A percentile compares a stretch with the other conserved stretches of the same genome.
Evolutionary conservation across 2,113 vertebrate species (phyloP).

Genomic region (Tetrao urogallus): DNA sequence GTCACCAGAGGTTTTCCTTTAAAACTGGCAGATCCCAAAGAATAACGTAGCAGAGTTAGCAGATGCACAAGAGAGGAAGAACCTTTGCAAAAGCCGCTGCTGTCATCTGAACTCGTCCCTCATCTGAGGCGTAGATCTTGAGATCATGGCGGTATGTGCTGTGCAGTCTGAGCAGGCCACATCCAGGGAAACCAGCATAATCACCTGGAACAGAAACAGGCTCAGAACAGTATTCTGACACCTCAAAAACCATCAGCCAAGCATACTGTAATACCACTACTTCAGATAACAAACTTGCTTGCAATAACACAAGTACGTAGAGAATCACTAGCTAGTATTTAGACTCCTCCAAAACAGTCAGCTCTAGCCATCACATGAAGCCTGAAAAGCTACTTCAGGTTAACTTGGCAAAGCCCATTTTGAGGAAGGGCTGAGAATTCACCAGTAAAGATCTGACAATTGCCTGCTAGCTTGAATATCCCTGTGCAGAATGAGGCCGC

Average conservation of each 20-base stretch:
- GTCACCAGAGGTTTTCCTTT: neutral
- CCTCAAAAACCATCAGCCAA: neutral
- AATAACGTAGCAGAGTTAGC: neutral
- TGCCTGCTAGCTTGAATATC: neutral
- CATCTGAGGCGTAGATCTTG: conserved; percentile 98
- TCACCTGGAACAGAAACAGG: conserved; percentile 82
- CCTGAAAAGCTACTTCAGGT: neutral
- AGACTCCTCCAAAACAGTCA: neutral
- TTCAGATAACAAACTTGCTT: neutral
- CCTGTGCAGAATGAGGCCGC: neutral
- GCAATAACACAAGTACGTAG: neutral
- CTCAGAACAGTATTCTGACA: neutral
- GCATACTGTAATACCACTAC: neutral
- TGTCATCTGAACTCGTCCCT: conserved; percentile 98
- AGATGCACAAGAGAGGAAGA: neutral
- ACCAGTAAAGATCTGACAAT: neutral
- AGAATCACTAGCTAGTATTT: neutral
- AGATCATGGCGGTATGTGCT: conserved; percentile 98
- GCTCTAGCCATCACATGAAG: neutral
- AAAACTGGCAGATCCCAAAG: neutral
- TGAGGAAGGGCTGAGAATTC: neutral
- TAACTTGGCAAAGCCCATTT: neutral
- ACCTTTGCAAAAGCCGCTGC: conserved; percentile 99
- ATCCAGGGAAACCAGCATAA: conserved; percentile 97
- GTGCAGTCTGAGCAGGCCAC: conserved; percentile 93